A percentile compares a stretch with the other conserved stretches of the same genome.
Evolutionary conservation across 2,888 invertebrate species (phyloP).

Genomic region (Tanytarsus gracilentus): DNA sequence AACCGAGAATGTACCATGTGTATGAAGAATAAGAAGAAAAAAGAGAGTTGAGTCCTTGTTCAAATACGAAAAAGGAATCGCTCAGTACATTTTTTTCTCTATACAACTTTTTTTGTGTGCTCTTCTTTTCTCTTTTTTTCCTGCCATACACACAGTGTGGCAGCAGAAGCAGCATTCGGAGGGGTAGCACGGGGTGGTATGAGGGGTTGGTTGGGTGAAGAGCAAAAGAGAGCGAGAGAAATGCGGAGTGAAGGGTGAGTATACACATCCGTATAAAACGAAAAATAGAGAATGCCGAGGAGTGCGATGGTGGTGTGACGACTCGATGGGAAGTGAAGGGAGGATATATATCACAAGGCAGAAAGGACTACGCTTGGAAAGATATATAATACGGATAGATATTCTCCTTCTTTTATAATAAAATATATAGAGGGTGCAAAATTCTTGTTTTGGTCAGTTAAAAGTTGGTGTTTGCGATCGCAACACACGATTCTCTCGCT

Average conservation of each 20-base stretch:
- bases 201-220: not conserved
- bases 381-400: conserved; percentile 27
- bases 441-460: conserved; percentile 46
- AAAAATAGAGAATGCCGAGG: conserved; percentile 7
- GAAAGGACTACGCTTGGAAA: conserved; percentile 26
- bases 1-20: not conserved
- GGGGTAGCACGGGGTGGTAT: not conserved
- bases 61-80: conserved; percentile 25
- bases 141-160: not conserved
- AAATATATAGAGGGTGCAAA: conserved; percentile 35
- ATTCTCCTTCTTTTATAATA: conserved; percentile 28
- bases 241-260: conserved; percentile 19
- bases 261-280: conserved; percentile 24
- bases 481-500: conserved; percentile 7
- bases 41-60: conserved; percentile 18
- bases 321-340: conserved; percentile 1
- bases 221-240: not conserved
- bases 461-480: conserved; percentile 40
- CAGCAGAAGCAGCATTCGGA: not conserved
- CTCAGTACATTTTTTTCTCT: conserved; percentile 14
- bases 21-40: not conserved
- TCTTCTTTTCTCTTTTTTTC: not conserved
- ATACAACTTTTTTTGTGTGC: conserved; percentile 12
- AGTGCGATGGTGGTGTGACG: conserved; percentile 10
- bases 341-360: conserved; percentile 27